phyloP scores from a whole-genome alignment of 2,113 vertebrate species.

The Catharus fuscescens region DNA sequence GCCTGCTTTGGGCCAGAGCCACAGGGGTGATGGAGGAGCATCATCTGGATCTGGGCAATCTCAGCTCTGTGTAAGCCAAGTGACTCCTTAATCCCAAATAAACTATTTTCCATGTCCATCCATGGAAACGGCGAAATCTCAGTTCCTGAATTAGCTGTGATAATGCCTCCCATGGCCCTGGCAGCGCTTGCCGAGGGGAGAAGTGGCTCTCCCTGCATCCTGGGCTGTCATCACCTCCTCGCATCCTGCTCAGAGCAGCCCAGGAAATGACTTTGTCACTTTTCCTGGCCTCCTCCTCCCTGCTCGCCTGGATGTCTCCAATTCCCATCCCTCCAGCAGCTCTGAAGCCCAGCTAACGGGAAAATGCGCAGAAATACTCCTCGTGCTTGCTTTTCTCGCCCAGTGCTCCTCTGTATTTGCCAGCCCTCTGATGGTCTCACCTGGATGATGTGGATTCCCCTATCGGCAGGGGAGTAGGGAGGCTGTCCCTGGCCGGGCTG shows the following conservation, averaged over 20 bases:
- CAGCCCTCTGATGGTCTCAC: neutral
- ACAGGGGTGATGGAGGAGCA: neutral
- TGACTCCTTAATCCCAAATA: neutral
- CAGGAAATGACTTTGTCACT: slow-evolving; percentile 11
- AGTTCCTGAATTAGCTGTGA: neutral
- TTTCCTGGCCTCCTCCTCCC: neutral
- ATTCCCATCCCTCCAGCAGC: neutral
- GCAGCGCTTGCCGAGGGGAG: neutral
- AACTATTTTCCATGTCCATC: neutral
- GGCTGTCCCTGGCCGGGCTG: neutral
- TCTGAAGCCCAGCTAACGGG: neutral
- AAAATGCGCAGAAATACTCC: neutral
- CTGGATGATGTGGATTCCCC: neutral
- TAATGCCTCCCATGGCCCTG: neutral
- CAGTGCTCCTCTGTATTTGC: neutral
- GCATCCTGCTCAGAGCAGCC: neutral
- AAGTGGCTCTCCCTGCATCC: neutral
- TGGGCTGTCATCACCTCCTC: neutral
- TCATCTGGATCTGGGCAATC: neutral
- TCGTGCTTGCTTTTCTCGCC: accelerated
- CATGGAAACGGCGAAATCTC: accelerated
- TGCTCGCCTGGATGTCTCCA: neutral
- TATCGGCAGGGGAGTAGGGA: accelerated
- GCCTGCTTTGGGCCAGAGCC: neutral
- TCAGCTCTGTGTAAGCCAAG: neutral